Evolutionary conservation across 2,113 vertebrate species (phyloP), one percentile per base, ranked within the genome.

Genomic region (Pithys albifrons): DNA sequence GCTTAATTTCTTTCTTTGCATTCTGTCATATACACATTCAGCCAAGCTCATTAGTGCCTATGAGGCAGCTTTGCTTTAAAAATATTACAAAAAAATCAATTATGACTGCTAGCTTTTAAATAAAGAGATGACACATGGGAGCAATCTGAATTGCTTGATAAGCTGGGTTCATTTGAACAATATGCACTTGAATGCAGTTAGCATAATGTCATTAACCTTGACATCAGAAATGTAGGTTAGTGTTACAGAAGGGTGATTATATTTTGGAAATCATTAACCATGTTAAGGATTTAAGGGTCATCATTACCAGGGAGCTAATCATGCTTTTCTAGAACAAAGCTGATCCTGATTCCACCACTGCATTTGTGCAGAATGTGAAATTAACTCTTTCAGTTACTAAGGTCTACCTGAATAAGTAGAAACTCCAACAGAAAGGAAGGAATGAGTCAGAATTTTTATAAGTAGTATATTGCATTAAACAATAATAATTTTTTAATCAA

Each of bases 131-230:
- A 80, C 79, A 91, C 51, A 80, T 39, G 85, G 75, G 88, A 95
- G 45, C 48, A 94, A 84, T 80, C 85, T 96, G 85, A 46, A 61
- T 88, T 90, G 65, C 59, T 41, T 78, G 83, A 87, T 94, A 89
- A 88, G 11, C 24, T 62, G 39, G 73, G 19, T 28, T 93, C 59
- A 31, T 93, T 62, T 95, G 72, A 88, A 80, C 64, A 71, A 48
- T 13, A 52, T 17, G 41, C 72, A 57, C 48, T 93, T 90, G 93
- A 86, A 88, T 73, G 77, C 4, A 4, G 65, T 79, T 93, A 86
- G 67, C 46, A 19, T 76, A 95, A 95, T 83, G 64, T 41, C 78
- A 95, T 97, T 96, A 93, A 94, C 95, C 90, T 96, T 96, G 92
- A 79, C 85, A 88, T 67, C 52, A 78, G 73, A 54, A 77, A 77